phyloP scores from a whole-genome alignment of 1,140 invertebrate genomes.

The Cepaea nemoralis region DNA sequence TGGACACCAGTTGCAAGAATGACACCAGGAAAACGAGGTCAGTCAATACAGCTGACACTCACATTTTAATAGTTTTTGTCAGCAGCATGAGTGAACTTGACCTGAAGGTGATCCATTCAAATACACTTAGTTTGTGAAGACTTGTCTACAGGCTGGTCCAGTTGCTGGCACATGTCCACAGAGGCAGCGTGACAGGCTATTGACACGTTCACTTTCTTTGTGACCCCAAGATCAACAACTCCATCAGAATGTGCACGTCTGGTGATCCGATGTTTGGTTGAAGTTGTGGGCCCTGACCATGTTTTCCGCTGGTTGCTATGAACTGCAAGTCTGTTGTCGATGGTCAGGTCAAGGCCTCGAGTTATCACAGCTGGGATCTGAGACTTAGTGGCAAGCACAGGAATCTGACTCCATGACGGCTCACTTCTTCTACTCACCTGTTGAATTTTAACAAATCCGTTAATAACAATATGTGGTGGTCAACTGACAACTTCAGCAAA shows the following conservation, averaged over 20 bases:
- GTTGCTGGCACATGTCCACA: not conserved
- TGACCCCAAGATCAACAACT: not conserved
- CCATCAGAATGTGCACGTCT: conserved; percentile 9
- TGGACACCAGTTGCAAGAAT: too few relatives aligned
- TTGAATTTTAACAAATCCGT: too few relatives aligned
- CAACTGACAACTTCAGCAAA: too few relatives aligned
- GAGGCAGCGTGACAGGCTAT: not conserved
- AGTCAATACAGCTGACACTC: too few relatives aligned
- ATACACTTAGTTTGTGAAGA: not conserved
- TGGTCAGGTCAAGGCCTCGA: not conserved
- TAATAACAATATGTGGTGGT: too few relatives aligned
- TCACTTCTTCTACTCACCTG: too few relatives aligned
- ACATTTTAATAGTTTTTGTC: too few relatives aligned
- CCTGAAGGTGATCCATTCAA: too few relatives aligned
- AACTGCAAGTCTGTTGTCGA: not conserved
- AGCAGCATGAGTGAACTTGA: too few relatives aligned
- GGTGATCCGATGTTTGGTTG: not conserved
- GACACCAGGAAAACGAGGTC: too few relatives aligned
- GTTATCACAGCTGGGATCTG: not conserved
- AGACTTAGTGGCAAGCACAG: not conserved
- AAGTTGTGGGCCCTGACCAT: not conserved
- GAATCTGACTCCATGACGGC: not conserved
- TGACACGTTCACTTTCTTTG: not conserved
- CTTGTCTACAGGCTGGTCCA: not conserved
- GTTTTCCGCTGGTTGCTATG: not conserved